These are phyloP conservation scores for Tokudaia muenninki DNA, from an alignment of 2,797 vertebrate species.

Conservation along the genomic window DNA sequence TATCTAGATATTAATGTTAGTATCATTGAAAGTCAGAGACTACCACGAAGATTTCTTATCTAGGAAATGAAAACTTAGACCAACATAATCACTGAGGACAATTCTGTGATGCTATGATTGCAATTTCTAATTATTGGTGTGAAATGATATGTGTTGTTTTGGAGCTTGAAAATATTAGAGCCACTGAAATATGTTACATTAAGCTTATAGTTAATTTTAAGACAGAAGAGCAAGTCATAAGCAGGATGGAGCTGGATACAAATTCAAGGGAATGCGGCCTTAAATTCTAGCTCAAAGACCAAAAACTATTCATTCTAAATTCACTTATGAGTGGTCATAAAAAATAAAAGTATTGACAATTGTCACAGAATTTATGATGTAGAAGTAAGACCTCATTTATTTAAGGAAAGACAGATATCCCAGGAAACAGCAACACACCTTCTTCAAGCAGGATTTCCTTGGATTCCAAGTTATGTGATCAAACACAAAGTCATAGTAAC, in stretches of 20 bases:
- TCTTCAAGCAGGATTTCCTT: background rate
- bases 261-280: background rate
- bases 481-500: background rate
- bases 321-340: background rate
- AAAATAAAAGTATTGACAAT: conserved; percentile 23
- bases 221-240: background rate
- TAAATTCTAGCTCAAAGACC: background rate
- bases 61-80: conserved; percentile 5
- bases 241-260: background rate
- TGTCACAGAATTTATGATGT: background rate
- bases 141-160: background rate
- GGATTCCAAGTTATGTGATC: background rate
- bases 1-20: background rate
- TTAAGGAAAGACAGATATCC: background rate
- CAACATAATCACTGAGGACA: background rate
- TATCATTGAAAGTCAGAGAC: background rate
- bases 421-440: background rate
- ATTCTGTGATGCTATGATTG: background rate
- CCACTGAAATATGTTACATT: background rate
- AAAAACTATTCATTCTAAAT: background rate
- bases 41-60: conserved; percentile 37
- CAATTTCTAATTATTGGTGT: background rate
- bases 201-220: conserved; percentile 3
- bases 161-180: background rate
- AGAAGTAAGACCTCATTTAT: background rate